phyloP scores from a whole-genome alignment of 2,888 invertebrate genomes.

The Deilephila porcellus region DNA sequence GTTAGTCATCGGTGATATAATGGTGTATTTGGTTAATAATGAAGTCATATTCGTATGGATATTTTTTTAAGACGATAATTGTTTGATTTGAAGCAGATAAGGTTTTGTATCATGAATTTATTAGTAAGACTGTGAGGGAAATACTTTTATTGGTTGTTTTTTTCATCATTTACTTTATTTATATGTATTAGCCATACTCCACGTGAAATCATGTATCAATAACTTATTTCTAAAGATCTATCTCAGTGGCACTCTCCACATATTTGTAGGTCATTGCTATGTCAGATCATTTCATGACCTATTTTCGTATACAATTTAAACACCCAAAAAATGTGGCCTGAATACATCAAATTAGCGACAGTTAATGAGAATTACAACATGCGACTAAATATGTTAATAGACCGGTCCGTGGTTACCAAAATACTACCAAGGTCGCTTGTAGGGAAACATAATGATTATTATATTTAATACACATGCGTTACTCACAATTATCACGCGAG shows the following conservation, averaged over 20 bases:
- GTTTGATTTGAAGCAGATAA: conserved; percentile 5
- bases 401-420: conserved; percentile 56
- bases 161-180: no score
- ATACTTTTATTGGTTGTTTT: no score
- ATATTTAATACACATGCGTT: background rate
- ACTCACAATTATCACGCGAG: background rate
- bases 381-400: conserved; percentile 51
- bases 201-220: no score
- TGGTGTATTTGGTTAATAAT: conserved; percentile 41
- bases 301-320: background rate
- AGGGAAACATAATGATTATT: background rate
- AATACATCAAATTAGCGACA: conserved; percentile 2
- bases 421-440: conserved; percentile 58
- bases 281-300: background rate
- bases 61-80: conserved; percentile 8
- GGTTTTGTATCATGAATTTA: background rate
- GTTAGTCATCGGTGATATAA: conserved; percentile 55
- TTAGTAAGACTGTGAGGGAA: no score
- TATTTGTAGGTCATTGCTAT: background rate
- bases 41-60: conserved; percentile 34
- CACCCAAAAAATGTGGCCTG: background rate
- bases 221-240: no score
- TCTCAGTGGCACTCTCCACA: no score
- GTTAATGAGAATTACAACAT: conserved; percentile 4
- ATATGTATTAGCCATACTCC: no score